Percentiles rank a stretch among this genome's conserved stretches.
phyloP scores from a whole-genome alignment of 2,888 invertebrate genomes.

The Drosophila quinaria region DNA sequence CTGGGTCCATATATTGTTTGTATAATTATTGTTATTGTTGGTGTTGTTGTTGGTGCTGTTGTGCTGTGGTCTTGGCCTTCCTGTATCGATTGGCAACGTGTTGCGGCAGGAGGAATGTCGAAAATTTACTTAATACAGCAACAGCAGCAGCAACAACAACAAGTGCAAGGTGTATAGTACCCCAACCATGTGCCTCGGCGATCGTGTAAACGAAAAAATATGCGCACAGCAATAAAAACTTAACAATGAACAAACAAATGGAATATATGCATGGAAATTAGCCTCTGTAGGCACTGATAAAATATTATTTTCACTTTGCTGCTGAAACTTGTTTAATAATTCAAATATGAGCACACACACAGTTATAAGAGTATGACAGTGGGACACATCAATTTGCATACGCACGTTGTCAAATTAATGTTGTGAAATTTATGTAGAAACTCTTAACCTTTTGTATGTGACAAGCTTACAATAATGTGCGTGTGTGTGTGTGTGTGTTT shows the following conservation, averaged over 20 bases:
- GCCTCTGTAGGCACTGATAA: constrained; percentile 66
- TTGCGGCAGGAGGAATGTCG: constrained; percentile 13
- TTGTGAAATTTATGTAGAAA: constrained; percentile 48
- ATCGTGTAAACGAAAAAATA: constrained; percentile 76
- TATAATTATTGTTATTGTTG: constrained; percentile 8
- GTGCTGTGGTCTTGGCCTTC: constrained; percentile 26
- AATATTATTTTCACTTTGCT: constrained; percentile 68
- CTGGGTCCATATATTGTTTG: constrained; percentile 22
- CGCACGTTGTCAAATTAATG: constrained; percentile 41
- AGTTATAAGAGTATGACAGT: constrained; percentile 10
- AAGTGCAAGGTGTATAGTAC: constrained; percentile 31
- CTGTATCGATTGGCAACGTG: constrained; percentile 7
- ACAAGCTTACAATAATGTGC: constrained; percentile 1
- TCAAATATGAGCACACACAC: constrained; percentile 58
- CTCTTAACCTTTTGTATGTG: constrained; percentile 26
- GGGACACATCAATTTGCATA: constrained; percentile 58
- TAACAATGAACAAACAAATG: constrained; percentile 67
- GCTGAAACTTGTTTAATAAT: constrained; percentile 76
- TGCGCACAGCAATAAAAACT: constrained; percentile 69
- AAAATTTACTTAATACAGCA: constrained; percentile 30
- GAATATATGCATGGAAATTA: constrained; percentile 69
- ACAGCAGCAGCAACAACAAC: constrained; percentile 11
- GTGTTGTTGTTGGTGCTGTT: constrained; percentile 15
- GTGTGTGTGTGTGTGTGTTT: constrained; percentile 2
- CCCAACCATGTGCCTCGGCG: constrained; percentile 29